These are phyloP conservation scores for Grus americana DNA, from an alignment of 2,113 vertebrate genomes.

Conservation along the genomic window DNA sequence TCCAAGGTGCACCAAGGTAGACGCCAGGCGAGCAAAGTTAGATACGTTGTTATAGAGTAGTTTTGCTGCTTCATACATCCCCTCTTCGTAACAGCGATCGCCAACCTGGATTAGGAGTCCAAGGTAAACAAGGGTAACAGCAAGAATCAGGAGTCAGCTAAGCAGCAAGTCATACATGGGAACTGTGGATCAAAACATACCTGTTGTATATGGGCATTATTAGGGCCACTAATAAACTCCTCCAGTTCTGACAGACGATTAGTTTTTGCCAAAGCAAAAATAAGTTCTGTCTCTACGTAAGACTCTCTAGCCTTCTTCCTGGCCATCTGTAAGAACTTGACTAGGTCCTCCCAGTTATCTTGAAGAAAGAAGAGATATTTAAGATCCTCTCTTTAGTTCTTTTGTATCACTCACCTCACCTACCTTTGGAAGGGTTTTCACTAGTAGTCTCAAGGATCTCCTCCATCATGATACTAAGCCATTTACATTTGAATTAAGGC, in stretches of 20 bases:
- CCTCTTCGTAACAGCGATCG: slow-evolving; percentile 88
- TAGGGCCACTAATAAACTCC: slow-evolving; percentile 89
- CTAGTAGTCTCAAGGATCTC: not conserved
- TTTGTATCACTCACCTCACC: not conserved
- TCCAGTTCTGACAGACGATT: slow-evolving; percentile 89
- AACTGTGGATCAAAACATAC: slow-evolving; percentile 61
- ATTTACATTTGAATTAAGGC: not conserved
- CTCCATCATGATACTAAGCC: not conserved
- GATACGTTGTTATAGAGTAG: slow-evolving; percentile 89
- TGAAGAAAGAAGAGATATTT: not conserved
- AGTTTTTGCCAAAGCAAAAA: slow-evolving; percentile 93
- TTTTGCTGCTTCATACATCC: slow-evolving; percentile 89
- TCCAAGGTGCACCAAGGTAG: slow-evolving; percentile 87
- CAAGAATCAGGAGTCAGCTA: not conserved
- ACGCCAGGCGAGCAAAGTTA: slow-evolving; percentile 89
- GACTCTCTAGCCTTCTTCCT: slow-evolving; percentile 88
- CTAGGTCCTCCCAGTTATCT: slow-evolving; percentile 95
- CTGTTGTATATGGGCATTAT: slow-evolving; percentile 93
- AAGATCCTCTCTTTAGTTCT: not conserved
- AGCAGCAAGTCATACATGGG: not conserved
- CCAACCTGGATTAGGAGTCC: slow-evolving; percentile 78
- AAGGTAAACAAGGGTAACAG: not conserved
- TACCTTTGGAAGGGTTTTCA: not conserved
- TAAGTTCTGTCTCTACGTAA: slow-evolving; percentile 90
- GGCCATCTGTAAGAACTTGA: slow-evolving; percentile 94